Conservation (phyloP, 2,113 vertebrate genomes). For the Damaliscus lunatus region DNA sequence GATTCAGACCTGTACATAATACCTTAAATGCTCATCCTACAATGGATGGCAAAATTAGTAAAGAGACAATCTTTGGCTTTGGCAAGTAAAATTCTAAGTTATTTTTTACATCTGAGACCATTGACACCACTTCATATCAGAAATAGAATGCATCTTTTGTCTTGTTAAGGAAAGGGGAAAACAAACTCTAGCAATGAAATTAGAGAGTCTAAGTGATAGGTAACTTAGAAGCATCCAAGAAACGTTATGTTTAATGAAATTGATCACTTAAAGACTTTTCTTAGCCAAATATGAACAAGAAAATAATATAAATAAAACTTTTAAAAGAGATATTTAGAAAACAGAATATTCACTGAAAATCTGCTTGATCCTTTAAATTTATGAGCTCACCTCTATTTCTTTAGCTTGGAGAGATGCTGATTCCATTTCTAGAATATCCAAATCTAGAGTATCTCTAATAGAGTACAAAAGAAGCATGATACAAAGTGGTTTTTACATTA, state of each 20-base stretch:
- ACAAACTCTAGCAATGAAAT: background rate
- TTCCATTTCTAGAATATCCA: background rate
- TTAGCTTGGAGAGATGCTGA: background rate
- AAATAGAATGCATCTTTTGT: background rate
- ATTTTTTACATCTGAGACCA: background rate
- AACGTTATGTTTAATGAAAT: background rate
- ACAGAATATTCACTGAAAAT: background rate
- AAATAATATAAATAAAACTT: background rate
- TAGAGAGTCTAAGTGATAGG: background rate
- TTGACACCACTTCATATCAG: background rate
- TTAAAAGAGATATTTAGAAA: background rate
- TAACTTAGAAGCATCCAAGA: background rate
- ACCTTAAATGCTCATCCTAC: background rate
- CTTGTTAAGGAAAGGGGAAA: background rate
- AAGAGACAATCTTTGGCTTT: background rate
- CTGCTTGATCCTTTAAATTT: background rate
- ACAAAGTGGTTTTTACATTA: background rate
- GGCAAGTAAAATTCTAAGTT: background rate
- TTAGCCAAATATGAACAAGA: conserved; percentile 1
- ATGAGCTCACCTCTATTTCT: background rate
- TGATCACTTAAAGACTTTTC: background rate
- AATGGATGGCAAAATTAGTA: background rate
- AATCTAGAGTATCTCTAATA: background rate
- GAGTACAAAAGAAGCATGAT: background rate
- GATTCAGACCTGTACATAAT: background rate